Evolutionary conservation across 2,113 vertebrate genomes (phyloP).

Genomic region (Porphyrio hochstetteri): DNA sequence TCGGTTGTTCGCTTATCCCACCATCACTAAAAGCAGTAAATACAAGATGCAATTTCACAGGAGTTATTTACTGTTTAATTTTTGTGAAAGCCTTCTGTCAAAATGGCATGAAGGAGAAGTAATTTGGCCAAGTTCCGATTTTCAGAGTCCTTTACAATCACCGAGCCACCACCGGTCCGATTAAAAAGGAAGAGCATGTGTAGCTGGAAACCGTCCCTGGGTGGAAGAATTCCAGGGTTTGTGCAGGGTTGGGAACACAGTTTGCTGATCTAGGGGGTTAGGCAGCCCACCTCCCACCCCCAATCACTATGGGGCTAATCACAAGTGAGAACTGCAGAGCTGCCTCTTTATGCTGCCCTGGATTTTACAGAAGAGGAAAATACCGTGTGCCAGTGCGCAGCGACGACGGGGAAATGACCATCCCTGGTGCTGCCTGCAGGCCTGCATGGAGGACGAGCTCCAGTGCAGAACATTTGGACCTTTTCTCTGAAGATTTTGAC

Average conservation of each 20-base stretch:
- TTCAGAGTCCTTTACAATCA: constrained; percentile 34
- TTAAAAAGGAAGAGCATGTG: constrained; percentile 28
- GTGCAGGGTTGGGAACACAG: not conserved
- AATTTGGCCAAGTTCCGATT: constrained; percentile 6
- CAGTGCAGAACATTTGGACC: constrained; percentile 9
- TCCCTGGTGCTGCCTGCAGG: not conserved
- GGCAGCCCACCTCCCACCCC: not conserved
- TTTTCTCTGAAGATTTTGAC: constrained; percentile 37
- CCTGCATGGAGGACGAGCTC: not conserved
- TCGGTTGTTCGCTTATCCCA: not conserved
- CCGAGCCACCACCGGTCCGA: constrained; percentile 50
- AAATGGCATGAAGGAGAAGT: constrained; percentile 29
- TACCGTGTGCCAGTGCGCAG: not conserved
- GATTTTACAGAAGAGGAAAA: not conserved
- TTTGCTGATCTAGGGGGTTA: not conserved
- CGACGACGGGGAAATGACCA: not conserved
- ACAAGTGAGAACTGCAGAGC: not conserved
- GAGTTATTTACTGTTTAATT: constrained; percentile 52
- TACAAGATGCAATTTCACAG: constrained; percentile 27
- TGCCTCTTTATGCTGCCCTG: not conserved
- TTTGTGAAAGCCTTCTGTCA: constrained; percentile 56
- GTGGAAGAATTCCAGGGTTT: constrained; percentile 40
- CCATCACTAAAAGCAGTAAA: constrained; percentile 4
- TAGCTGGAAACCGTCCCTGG: constrained; percentile 51
- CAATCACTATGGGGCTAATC: not conserved